Evolutionary conservation across 2,113 vertebrate genomes (phyloP).

Genomic region (Cairina moschata): DNA sequence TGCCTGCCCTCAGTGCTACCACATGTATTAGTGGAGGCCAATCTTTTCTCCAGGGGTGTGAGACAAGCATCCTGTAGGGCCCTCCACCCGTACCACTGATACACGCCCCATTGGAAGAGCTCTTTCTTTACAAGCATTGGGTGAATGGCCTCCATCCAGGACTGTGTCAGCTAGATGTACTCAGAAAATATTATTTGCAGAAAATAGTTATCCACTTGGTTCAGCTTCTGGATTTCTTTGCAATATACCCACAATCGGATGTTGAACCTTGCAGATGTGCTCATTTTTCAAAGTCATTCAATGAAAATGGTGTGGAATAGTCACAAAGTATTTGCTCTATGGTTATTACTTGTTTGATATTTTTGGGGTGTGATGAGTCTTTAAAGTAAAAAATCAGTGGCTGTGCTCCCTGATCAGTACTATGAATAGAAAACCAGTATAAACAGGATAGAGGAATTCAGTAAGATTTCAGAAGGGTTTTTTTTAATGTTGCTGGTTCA

Average conservation of each 20-base stretch:
- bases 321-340: neutral
- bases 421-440: neutral
- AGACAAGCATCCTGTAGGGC: constrained; percentile 24
- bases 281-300: neutral
- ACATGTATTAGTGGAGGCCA: neutral
- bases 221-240: neutral
- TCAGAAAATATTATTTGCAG: neutral
- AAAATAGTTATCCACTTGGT: neutral
- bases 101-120: neutral
- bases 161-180: neutral
- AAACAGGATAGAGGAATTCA: neutral
- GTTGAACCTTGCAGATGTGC: neutral
- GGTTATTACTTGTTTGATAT: neutral
- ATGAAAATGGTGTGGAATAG: neutral
- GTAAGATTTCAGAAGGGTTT: neutral
- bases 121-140: neutral
- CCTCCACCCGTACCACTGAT: neutral
- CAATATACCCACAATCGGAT: neutral
- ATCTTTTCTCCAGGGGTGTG: neutral
- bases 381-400: neutral
- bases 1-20: constrained; percentile 12
- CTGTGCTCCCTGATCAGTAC: neutral
- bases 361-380: neutral
- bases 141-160: neutral
- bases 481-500: neutral